Base-by-base conservation (phyloP, 2,888 invertebrate species). In the Monoplex corrugatus region DNA sequence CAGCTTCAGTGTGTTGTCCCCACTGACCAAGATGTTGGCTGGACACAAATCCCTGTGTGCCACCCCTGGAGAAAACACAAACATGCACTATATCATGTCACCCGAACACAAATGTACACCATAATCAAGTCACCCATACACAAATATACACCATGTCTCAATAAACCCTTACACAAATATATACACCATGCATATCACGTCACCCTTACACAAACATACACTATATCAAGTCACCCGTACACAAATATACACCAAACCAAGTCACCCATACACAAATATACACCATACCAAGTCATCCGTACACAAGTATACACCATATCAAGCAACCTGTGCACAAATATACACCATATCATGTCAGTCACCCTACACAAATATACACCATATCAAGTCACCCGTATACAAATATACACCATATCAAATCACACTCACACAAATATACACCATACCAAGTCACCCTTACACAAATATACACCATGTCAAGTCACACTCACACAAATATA, bases 21-120 rank as follows among this genome's bases (percentile, higher is more conserved):
- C 92, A 63, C 93, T 93, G 44, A 95, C 92, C 23, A 95, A 91
- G 45, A 95, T 92, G 89, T 95, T 95, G 82, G 94, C 93, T 1
- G 93, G 93, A 80, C 94, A 94, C 57, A 95, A 90, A 92, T 95
- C 94, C n/a, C 94, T 90, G 84, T 90, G 90, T 8, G 87, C 89
- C 44, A 91, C 88, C 10, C 91, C 91, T 84, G 50, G 8, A 44
- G 38, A 13, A 44, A 8, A 44, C 83, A 83, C 45, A 83, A 8
- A 80, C 80, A 80, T 32, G 23, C 84, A 45, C 50, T 44, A 84
- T 45, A 84, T 32, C 6, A 44, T 44, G 45, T 44, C 84, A 84
- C 84, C 43, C 84, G 44, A 44, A 84, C 84, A 84, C 50, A 19
- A 43, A 63, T 13, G 40, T 3, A 86, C 86, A 63, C 63, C 5